A percentile compares a stretch with the other conserved stretches of the same genome.
These are phyloP conservation scores for Threskiornis aethiopicus DNA, from an alignment of 2,797 vertebrate species.

Conservation along the genomic window DNA sequence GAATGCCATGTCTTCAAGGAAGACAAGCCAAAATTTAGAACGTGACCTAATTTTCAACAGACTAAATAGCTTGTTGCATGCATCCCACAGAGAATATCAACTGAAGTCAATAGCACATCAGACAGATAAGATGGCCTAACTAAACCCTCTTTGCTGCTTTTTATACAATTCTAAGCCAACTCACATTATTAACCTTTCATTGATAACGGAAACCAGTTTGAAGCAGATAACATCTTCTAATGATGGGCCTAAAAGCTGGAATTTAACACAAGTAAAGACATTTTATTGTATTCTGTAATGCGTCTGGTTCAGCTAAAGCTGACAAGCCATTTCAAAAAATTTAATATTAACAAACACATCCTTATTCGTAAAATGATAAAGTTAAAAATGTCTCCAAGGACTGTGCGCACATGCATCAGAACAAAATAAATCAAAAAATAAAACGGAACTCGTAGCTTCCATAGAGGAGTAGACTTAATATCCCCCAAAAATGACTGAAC, in stretches of 20 bases:
- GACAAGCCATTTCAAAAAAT: not conserved
- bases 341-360: not conserved
- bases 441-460: not conserved
- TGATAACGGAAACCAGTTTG: not conserved
- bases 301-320: not conserved
- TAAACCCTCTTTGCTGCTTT: not conserved
- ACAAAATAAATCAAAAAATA: not conserved
- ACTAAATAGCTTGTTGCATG: not conserved
- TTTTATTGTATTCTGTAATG: not conserved
- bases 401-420: not conserved
- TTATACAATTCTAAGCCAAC: not conserved
- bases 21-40: not conserved
- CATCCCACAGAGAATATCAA: not conserved
- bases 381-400: not conserved
- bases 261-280: not conserved
- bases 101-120: not conserved
- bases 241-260: not conserved
- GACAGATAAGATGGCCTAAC: not conserved
- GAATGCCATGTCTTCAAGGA: not conserved
- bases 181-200: constrained; percentile 17
- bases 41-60: not conserved
- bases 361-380: not conserved
- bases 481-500: not conserved
- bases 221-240: constrained; percentile 10
- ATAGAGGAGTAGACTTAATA: not conserved